Conservation (phyloP, 2,888 invertebrate species). For the Cactoblastis cactorum region DNA sequence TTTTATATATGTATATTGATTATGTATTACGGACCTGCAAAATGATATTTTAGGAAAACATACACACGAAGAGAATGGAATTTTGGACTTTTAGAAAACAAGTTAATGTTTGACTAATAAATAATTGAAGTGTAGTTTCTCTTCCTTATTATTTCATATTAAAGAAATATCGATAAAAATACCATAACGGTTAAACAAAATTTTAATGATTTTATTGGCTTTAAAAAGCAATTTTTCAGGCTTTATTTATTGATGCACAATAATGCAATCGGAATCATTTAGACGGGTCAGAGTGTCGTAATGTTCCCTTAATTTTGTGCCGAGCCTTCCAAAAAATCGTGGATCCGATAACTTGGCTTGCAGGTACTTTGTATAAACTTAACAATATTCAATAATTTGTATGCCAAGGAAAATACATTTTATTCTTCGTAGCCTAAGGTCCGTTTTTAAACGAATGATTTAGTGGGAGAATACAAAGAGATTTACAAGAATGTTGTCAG, state of each 20-base stretch:
- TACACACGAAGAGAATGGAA: too few species aligned
- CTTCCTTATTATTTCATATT: too few species aligned
- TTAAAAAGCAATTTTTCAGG: background rate
- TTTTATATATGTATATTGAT: too few species aligned
- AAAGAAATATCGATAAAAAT: too few species aligned
- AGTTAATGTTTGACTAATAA: too few species aligned
- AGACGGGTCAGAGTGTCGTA: slow-evolving; percentile 47
- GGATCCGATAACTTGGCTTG: slow-evolving; percentile 56
- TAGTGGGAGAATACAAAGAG: slow-evolving; percentile 42
- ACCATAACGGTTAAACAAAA: background rate
- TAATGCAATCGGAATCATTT: slow-evolving; percentile 2
- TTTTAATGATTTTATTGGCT: too few species aligned
- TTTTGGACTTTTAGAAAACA: too few species aligned
- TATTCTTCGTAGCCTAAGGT: slow-evolving; percentile 6
- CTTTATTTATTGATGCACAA: slow-evolving; percentile 5
- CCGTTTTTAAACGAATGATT: slow-evolving; percentile 16
- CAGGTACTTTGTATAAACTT: slow-evolving; percentile 46
- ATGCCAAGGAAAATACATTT: slow-evolving; percentile 17
- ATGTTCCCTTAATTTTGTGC: slow-evolving; percentile 51
- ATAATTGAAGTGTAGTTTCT: too few species aligned
- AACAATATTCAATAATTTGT: slow-evolving; percentile 39
- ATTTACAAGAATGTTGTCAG: slow-evolving; percentile 50
- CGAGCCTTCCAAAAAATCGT: slow-evolving; percentile 55
- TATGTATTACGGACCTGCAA: too few species aligned
- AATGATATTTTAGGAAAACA: too few species aligned